Conservation (phyloP, 2,113 vertebrate species). For the Notarius lentiginosus region DNA sequence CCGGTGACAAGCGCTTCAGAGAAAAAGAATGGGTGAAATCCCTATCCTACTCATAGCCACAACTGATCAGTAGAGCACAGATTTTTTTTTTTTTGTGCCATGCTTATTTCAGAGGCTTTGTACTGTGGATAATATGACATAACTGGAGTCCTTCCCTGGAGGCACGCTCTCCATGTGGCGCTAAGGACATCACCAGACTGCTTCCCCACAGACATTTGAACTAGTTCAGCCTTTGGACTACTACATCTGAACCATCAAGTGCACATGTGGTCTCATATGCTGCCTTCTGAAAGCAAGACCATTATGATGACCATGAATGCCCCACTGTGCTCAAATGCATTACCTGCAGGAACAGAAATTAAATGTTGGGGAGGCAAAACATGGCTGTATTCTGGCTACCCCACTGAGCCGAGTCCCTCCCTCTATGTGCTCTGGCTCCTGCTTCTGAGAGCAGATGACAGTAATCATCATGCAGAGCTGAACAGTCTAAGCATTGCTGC, state of each 20-base stretch:
- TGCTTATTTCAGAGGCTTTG: conserved; percentile 29
- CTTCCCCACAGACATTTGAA: conserved; percentile 24
- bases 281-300: conserved; percentile 3
- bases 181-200: conserved; percentile 6
- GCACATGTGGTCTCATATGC: background rate
- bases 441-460: conserved; percentile 51
- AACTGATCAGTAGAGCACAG: conserved; percentile 35
- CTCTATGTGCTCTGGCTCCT: conserved; percentile 40
- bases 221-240: conserved; percentile 33
- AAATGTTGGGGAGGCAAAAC: conserved; percentile 35
- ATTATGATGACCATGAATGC: conserved; percentile 18
- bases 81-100: conserved; percentile 27
- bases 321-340: conserved; percentile 17
- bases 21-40: conserved; percentile 47
- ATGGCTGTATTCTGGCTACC: conserved; percentile 9
- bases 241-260: conserved; percentile 17
- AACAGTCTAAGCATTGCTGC: conserved; percentile 45
- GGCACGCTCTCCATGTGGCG: conserved; percentile 18
- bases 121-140: conserved; percentile 36
- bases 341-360: conserved; percentile 43
- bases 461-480: conserved; percentile 40
- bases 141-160: conserved; percentile 25
- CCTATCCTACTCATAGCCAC: conserved; percentile 46
- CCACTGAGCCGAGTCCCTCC: conserved; percentile 45
- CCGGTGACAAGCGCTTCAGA: conserved; percentile 60